These are phyloP conservation scores for Cuniculus paca DNA, from an alignment of 2,797 vertebrate species.

Conservation along the genomic window DNA sequence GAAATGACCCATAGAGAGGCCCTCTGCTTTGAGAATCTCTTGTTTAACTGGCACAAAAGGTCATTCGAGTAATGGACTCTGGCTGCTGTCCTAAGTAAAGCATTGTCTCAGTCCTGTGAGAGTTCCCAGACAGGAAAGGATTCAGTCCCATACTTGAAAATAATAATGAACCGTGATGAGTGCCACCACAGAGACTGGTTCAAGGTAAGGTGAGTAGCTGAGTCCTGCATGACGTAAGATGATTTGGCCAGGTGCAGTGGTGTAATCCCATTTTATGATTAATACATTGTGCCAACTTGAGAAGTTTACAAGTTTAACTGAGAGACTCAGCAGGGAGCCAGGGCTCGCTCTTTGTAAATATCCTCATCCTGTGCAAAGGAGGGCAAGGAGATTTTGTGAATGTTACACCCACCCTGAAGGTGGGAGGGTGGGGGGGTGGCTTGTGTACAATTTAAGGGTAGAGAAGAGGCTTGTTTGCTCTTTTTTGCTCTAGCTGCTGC, in stretches of 20 bases:
- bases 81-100: not conserved
- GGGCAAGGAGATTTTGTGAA: no score
- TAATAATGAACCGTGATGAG: not conserved
- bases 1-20: not conserved
- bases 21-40: not conserved
- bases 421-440: no score
- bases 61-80: not conserved
- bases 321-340: no score
- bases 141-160: not conserved
- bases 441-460: no score
- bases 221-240: not conserved
- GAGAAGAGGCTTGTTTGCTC: no score
- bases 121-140: not conserved
- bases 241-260: not conserved
- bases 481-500: no score
- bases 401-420: no score
- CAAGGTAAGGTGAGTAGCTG: not conserved
- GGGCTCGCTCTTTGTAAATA: no score
- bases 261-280: no score
- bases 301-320: no score
- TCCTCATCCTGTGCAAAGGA: no score
- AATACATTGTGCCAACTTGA: no score
- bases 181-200: not conserved
- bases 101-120: not conserved
- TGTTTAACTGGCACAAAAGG: slow-evolving; percentile 20